These are phyloP conservation scores for Pyrgilauda ruficollis DNA, from an alignment of 2,113 vertebrate genomes.

Conservation along the genomic window DNA sequence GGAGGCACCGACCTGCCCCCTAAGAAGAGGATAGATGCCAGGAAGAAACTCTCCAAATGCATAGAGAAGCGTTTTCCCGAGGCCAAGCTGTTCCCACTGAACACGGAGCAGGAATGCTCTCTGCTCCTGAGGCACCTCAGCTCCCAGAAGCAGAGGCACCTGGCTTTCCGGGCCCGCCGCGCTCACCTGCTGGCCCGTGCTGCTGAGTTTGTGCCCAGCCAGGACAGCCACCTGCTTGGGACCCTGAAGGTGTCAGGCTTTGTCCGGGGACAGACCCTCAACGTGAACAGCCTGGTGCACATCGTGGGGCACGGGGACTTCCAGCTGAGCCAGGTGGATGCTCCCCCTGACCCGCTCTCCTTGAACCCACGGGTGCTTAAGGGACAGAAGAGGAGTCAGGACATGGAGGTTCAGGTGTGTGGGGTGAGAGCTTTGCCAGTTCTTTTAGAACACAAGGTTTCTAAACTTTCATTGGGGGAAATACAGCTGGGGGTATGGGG, in stretches of 20 bases:
- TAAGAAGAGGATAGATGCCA: conserved; percentile 86
- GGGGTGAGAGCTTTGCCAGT: neutral
- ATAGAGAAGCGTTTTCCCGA: conserved; percentile 87
- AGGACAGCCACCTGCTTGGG: conserved; percentile 74
- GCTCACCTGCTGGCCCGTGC: conserved; percentile 83
- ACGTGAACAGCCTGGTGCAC: conserved; percentile 88
- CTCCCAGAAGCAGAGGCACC: conserved; percentile 84
- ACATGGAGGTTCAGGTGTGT: conserved; percentile 78
- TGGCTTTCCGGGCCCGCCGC: conserved; percentile 85
- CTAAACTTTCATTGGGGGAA: neutral
- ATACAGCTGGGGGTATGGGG: fast-evolving
- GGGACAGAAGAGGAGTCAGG: conserved; percentile 66
- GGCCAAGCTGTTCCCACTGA: conserved; percentile 81
- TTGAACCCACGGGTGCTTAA: conserved; percentile 71
- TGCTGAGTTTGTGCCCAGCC: conserved; percentile 76
- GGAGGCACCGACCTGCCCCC: conserved; percentile 79
- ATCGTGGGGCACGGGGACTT: conserved; percentile 93
- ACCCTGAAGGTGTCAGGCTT: conserved; percentile 92
- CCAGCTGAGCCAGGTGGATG: conserved; percentile 91
- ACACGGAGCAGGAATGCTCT: conserved; percentile 82
- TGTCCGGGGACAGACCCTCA: conserved; percentile 81
- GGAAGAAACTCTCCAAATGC: conserved; percentile 80
- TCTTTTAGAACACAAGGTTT: fast-evolving
- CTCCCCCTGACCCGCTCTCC: conserved; percentile 83
- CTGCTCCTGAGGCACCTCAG: conserved; percentile 86